Percentiles rank a stretch among this genome's conserved stretches.
phyloP scores from a whole-genome alignment of 2,113 vertebrate genomes.

The Chauna torquata region DNA sequence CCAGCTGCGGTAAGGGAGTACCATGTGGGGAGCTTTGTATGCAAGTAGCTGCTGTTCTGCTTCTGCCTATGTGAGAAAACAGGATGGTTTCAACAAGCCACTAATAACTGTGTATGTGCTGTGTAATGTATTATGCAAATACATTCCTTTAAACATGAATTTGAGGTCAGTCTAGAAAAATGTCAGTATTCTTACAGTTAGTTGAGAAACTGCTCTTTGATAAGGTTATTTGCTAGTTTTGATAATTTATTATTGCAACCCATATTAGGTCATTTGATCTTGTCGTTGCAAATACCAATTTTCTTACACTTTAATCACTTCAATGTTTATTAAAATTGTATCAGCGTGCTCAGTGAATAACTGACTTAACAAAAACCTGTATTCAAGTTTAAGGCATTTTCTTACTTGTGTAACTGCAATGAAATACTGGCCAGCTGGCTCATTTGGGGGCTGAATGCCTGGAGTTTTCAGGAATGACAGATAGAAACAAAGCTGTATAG shows the following conservation, averaged over 20 bases:
- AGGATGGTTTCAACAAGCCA: not conserved
- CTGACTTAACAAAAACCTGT: not conserved
- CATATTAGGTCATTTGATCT: not conserved
- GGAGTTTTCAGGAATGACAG: not conserved
- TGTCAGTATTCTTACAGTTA: not conserved
- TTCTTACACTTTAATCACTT: not conserved
- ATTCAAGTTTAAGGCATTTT: not conserved
- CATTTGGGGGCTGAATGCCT: not conserved
- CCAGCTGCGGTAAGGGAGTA: not conserved
- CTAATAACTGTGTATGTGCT: not conserved
- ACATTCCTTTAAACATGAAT: not conserved
- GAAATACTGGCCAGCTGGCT: not conserved
- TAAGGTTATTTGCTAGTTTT: constrained; percentile 4
- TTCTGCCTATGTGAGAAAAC: not conserved
- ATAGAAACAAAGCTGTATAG: not conserved
- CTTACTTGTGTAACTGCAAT: not conserved
- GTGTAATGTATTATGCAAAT: not conserved
- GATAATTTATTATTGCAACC: not conserved
- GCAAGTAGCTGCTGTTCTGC: not conserved
- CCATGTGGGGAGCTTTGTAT: not conserved
- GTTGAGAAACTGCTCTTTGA: not conserved
- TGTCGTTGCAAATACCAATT: not conserved
- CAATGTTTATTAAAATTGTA: not conserved
- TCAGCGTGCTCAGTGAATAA: not conserved
- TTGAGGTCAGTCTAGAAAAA: constrained; percentile 7